Evolutionary conservation across 2,888 invertebrate species (phyloP).

Genomic region (Aphelenchoides bicaudatus): DNA sequence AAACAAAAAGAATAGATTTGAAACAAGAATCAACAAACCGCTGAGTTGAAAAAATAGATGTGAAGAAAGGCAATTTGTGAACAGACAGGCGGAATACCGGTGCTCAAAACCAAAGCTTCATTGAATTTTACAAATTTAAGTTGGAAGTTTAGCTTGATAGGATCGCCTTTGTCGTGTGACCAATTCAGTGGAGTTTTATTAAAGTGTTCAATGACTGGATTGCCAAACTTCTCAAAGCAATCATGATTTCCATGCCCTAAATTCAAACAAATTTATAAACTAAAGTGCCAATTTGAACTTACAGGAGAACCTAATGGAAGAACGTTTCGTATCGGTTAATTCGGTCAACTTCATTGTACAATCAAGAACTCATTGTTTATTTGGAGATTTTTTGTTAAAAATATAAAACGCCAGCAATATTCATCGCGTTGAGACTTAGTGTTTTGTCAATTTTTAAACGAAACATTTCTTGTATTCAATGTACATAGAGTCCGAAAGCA

Average conservation of each 20-base stretch:
- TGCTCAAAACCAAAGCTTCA: constrained; percentile 11
- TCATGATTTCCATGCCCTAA: constrained; percentile 37
- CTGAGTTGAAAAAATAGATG: constrained; percentile 47
- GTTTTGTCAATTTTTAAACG: too few relatives aligned
- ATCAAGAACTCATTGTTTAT: too few relatives aligned
- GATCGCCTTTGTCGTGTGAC: constrained; percentile 28
- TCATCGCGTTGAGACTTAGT: too few relatives aligned
- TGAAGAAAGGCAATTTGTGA: constrained; percentile 47
- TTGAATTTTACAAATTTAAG: constrained; percentile 43
- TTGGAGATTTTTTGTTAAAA: too few relatives aligned
- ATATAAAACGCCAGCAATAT: too few relatives aligned
- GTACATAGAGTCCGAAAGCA: too few relatives aligned
- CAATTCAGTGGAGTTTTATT: constrained; percentile 30
- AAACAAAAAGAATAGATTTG: constrained; percentile 16
- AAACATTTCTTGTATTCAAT: too few relatives aligned
- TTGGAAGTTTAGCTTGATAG: constrained; percentile 26
- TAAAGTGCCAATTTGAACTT: not conserved
- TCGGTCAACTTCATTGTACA: constrained; percentile 5
- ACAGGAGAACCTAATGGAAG: not conserved
- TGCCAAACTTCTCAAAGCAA: constrained; percentile 29
- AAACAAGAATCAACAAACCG: constrained; percentile 30
- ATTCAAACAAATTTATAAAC: constrained; percentile 8
- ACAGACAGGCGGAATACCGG: constrained; percentile 25
- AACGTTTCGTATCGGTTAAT: not conserved
- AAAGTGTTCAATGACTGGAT: constrained; percentile 13